A percentile compares a stretch with the other conserved stretches of the same genome.
These are phyloP conservation scores for Dryobotodes eremita DNA, from an alignment of 2,888 invertebrate genomes.

Conservation along the genomic window DNA sequence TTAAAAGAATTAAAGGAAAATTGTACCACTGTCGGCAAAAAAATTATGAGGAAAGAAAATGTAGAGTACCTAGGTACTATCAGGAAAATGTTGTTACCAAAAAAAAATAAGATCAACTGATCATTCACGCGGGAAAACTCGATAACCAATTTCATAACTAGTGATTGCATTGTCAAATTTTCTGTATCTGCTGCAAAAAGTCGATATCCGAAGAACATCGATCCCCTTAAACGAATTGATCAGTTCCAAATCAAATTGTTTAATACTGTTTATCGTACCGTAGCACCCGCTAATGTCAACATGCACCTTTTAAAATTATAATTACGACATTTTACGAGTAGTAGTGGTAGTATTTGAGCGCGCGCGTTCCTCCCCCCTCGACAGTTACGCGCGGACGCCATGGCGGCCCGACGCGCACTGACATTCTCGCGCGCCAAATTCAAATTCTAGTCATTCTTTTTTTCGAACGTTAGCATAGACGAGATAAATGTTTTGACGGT, in stretches of 20 bases:
- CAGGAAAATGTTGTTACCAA: background rate
- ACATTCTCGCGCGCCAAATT: slow-evolving; percentile 79
- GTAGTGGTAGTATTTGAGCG: slow-evolving; percentile 88
- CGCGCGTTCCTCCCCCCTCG: slow-evolving; percentile 69
- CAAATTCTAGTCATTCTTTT: slow-evolving; percentile 83
- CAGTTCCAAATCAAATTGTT: slow-evolving; percentile 72
- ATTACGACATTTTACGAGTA: slow-evolving; percentile 77
- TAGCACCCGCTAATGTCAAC: slow-evolving; percentile 75
- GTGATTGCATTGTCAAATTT: slow-evolving; percentile 40
- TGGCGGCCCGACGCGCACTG: slow-evolving; percentile 82
- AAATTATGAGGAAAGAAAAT: background rate
- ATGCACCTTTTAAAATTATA: slow-evolving; percentile 69
- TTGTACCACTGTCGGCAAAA: too few species aligned
- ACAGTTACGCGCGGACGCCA: slow-evolving; percentile 84
- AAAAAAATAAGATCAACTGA: background rate
- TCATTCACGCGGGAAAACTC: slow-evolving; percentile 45
- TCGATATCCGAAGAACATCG: slow-evolving; percentile 34
- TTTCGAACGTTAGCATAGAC: slow-evolving; percentile 56
- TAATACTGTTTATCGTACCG: slow-evolving; percentile 71
- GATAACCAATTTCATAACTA: slow-evolving; percentile 41
- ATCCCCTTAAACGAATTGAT: slow-evolving; percentile 67
- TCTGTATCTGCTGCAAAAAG: slow-evolving; percentile 34
- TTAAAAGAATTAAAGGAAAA: too few species aligned
- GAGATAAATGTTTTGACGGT: slow-evolving; percentile 64
- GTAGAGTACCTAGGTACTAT: background rate